A percentile compares a stretch with the other conserved stretches of the same genome.
These are phyloP conservation scores for Aspidiotus destructor DNA, from an alignment of 2,888 invertebrate species.

Conservation along the genomic window DNA sequence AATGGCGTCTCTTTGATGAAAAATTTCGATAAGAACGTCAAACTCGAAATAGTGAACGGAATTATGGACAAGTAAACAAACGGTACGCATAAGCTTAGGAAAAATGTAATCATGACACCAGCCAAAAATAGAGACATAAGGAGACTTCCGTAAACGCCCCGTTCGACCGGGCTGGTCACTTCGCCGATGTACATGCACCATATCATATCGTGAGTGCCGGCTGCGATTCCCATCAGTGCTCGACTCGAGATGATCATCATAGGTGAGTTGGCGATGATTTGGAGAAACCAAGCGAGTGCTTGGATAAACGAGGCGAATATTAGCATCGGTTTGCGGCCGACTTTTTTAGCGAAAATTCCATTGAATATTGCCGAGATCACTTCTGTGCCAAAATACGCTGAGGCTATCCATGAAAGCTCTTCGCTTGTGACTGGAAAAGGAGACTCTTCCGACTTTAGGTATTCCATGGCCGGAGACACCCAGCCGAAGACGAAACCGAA, in stretches of 20 bases:
- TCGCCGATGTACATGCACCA: conserved; percentile 37
- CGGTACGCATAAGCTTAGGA: conserved; percentile 35
- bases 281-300: conserved; percentile 4
- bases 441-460: neutral
- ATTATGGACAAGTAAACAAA: conserved; percentile 20
- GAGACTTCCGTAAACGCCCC: conserved; percentile 36
- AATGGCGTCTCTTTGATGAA: conserved; percentile 8
- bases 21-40: neutral
- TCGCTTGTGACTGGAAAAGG: conserved; percentile 2
- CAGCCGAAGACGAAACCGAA: conserved; percentile 15
- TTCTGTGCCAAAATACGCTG: neutral
- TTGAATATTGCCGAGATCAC: neutral
- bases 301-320: no score
- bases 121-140: conserved; percentile 36
- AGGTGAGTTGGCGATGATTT: conserved; percentile 4
- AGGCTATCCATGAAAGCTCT: conserved; percentile 21
- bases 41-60: neutral
- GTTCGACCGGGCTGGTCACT: conserved; percentile 34
- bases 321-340: conserved; percentile 10
- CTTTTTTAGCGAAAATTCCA: conserved; percentile 2
- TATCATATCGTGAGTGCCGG: conserved; percentile 36
- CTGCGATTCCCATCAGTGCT: conserved; percentile 36
- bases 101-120: conserved; percentile 36
- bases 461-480: conserved; percentile 16
- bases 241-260: conserved; percentile 34